Evolutionary conservation across 1,140 invertebrate species (phyloP).

Genomic region (Brachystomella parvula): DNA sequence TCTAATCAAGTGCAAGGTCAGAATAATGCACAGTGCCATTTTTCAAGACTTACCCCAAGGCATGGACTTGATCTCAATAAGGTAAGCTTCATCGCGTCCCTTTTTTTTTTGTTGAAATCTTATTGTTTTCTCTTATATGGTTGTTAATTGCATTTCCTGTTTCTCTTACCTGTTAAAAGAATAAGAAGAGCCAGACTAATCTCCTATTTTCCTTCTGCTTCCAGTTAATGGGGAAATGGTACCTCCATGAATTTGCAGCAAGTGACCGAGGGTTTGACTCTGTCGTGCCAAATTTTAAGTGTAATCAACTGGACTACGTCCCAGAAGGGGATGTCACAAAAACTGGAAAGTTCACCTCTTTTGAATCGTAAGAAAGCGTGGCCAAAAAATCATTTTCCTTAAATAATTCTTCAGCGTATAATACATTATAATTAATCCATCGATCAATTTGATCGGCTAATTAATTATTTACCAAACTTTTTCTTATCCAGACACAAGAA

Average conservation of each 20-base stretch:
- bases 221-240: conserved; percentile 11
- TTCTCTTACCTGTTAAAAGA: too few species aligned
- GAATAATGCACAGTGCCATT: not conserved
- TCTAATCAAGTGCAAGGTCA: not conserved
- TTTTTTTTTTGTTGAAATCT: not conserved
- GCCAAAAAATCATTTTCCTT: too few species aligned
- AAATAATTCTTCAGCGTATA: too few species aligned
- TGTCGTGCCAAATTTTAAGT: not conserved
- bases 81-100: not conserved
- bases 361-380: conserved; percentile 9
- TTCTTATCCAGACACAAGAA: not conserved
- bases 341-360: not conserved
- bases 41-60: conserved; percentile 10
- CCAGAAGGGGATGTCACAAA: not conserved
- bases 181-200: too few species aligned
- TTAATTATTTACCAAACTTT: not conserved
- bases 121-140: not conserved
- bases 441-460: not conserved
- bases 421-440: not conserved
- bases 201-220: not conserved
- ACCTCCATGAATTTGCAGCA: conserved; percentile 9
- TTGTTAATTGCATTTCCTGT: not conserved
- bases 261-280: conserved; percentile 7
- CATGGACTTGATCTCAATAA: not conserved
- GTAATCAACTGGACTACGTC: conserved; percentile 5